Evolutionary conservation across 2,888 invertebrate species (phyloP), one percentile per base, ranked within the genome.

Genomic region (Macaria liturata): DNA sequence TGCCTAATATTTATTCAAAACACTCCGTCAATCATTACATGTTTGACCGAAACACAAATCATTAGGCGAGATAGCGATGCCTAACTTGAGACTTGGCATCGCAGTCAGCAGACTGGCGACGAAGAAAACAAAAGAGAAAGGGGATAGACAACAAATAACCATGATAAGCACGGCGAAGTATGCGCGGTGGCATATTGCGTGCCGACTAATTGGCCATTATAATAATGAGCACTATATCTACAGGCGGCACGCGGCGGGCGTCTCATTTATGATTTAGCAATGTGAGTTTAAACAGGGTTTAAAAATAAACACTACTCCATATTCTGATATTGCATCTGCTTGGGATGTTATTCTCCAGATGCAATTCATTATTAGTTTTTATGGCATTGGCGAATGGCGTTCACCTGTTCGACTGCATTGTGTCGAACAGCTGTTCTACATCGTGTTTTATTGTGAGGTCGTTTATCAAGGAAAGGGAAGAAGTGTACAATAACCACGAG

Each of bases 351-450:
- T 40, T 32, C 37, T 43, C 46, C 58, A 59, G 50, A 49, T 51
- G 59, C 34, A 54, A 46, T 42, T 45, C 39, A 48, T 37, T 34
- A 55, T 48, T 8, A 59, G 58, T 62, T 63, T 65, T 63, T 65
- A 52, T 48, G 9, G 31, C 43, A 49, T 49, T 57, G 40, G 48
- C 50, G 54, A 56, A 63, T 46, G 57, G 53, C 52, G 56, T 30
- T 57, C 61, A 63, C 61, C 62, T 65, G 64, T 49, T 54, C 5
- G 7, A 48, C 48, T 49, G 46, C 43, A 48, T 63, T 63, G 46
- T 58, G 5, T 58, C 32, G 32, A 59, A 57, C 66, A 68, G 59
- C 65, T 68, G 59, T 50, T 58, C 37, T 49, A 40, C 48, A 49
- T 49, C 34, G 40, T 49, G 34, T n/a, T 43, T 54, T 52, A 57